Evolutionary conservation across 2,797 vertebrate genomes (phyloP), one percentile per base, ranked within the genome.

Genomic region (Enteromius unitaeniatus): DNA sequence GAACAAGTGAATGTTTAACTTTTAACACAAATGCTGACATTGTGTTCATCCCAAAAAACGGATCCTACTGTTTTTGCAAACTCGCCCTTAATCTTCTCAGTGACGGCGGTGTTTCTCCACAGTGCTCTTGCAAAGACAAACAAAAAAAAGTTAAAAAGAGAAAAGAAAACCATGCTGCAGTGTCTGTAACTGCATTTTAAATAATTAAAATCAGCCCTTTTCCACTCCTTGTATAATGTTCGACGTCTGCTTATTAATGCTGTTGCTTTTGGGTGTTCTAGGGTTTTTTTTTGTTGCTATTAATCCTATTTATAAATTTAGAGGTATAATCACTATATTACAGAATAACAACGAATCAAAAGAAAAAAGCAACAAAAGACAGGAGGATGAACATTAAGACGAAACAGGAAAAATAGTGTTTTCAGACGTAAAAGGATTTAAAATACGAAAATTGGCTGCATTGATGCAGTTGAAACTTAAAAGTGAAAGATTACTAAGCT

Each of bases 131-230:
- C 85, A 88, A 91, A 89, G 88, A 89, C 3, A 19, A 13, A 10
- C 86, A n/a, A 89, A 65, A 79, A 69, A 70, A 13, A 79, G 42
- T 79, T 31, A 42, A 67, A 78, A 85, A 74, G 67, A 17, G 51
- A 60, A 49, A 87, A 85, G 83, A 91, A 83, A 77, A 89, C 72
- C 89, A 87, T 81, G 86, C 90, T 92, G 91, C 90, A 92, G 90
- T 90, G 92, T 89, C 91, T 94, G 92, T 93, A 91, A 92, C 86
- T 89, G 90, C 60, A 88, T 91, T 91, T 84, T 74, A 86, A 78
- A 81, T 89, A 89, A 94, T 94, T 93, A 94, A 94, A 94, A 92
- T 58, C 72, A 86, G 83, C 83, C 91, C 92, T 93, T 94, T 94
- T 93, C 92, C 90, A 92, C 40, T n/a, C 49, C 79, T 19, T 87